Evolutionary conservation across 2,888 invertebrate genomes (phyloP).

Genomic region (Camptogramma bilineatum): DNA sequence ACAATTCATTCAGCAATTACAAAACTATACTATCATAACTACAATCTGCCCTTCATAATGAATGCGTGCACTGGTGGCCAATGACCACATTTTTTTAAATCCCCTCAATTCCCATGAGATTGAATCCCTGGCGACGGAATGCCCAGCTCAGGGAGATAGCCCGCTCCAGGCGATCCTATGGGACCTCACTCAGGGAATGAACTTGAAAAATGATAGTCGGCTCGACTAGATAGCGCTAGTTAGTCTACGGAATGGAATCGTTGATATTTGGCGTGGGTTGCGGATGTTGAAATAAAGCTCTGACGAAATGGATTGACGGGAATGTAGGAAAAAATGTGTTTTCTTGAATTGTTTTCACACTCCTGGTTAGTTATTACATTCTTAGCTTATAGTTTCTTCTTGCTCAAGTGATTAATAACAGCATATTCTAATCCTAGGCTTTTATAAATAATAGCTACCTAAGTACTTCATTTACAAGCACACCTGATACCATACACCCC

Average conservation of each 20-base stretch:
- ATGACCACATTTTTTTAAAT: constrained; percentile 64
- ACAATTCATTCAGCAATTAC: constrained; percentile 9
- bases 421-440: constrained; percentile 7
- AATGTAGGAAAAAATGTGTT: background rate
- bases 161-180: constrained; percentile 62
- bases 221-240: constrained; percentile 34
- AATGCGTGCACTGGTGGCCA: constrained; percentile 33
- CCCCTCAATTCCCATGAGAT: constrained; percentile 81
- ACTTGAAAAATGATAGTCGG: constrained; percentile 64
- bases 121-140: constrained; percentile 79
- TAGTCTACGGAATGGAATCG: constrained; percentile 28
- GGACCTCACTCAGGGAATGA: constrained; percentile 66
- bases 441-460: constrained; percentile 14
- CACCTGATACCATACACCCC: constrained; percentile 65
- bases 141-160: constrained; percentile 56
- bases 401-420: background rate
- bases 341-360: too few relatives aligned
- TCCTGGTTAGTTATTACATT: too few relatives aligned
- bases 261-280: constrained; percentile 16
- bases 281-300: background rate
- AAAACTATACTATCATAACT: constrained; percentile 13
- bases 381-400: background rate
- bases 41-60: constrained; percentile 28
- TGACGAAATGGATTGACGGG: background rate
- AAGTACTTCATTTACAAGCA: constrained; percentile 51